Percentiles rank a stretch among this genome's conserved stretches.
These are phyloP conservation scores for Ceratina japonica DNA, from an alignment of 1,140 invertebrate genomes.

Conservation along the genomic window DNA sequence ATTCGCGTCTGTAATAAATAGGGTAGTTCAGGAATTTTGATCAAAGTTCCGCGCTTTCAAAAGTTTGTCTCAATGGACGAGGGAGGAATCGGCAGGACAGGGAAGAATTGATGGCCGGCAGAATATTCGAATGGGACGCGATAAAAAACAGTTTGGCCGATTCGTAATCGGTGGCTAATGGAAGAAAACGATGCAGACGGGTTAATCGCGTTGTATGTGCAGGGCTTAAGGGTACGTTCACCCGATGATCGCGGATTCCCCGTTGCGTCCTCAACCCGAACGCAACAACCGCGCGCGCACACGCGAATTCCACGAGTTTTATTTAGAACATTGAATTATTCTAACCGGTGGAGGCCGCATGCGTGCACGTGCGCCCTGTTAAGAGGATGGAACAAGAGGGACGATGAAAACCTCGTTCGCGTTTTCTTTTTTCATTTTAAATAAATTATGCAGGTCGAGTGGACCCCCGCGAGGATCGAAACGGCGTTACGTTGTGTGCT, in stretches of 20 bases:
- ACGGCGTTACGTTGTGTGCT: neutral
- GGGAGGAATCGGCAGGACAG: too few relatives aligned
- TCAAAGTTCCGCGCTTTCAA: too few relatives aligned
- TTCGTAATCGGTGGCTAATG: neutral
- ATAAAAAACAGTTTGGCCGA: constrained; percentile 7
- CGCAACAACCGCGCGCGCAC: constrained; percentile 46
- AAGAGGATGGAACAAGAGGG: neutral
- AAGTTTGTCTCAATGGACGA: too few relatives aligned
- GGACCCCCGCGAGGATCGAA: constrained; percentile 2
- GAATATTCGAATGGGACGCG: neutral
- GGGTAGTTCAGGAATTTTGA: too few relatives aligned
- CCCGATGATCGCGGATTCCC: constrained; percentile 53
- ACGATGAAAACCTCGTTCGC: constrained; percentile 18
- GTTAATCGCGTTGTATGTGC: constrained; percentile 46
- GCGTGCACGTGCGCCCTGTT: constrained; percentile 6
- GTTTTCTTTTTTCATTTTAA: constrained; percentile 1
- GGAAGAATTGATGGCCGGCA: too few relatives aligned
- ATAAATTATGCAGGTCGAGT: constrained; percentile 25
- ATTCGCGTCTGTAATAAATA: too few relatives aligned
- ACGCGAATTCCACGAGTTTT: constrained; percentile 61
- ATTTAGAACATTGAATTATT: constrained; percentile 65
- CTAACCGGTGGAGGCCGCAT: constrained; percentile 40
- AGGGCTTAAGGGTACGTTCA: constrained; percentile 61
- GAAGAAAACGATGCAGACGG: constrained; percentile 21
- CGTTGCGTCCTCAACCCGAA: constrained; percentile 51